Base-by-base conservation (phyloP, 2,113 vertebrate genomes). In the Xiphophorus maculatus region DNA sequence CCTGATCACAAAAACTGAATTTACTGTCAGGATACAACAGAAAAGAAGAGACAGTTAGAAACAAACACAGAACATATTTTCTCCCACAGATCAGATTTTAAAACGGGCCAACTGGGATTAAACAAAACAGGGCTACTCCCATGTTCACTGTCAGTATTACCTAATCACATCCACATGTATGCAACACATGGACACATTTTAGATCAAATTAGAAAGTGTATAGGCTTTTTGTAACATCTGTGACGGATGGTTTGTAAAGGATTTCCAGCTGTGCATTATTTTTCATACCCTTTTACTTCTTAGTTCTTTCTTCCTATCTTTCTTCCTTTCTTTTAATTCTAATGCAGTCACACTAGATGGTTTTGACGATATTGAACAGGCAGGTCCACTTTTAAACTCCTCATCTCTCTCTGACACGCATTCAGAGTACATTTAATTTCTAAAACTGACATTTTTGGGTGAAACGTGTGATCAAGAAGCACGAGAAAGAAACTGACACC, bases 191-290 rank as follows among this genome's bases (percentile, higher is more conserved):
- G 69, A 60, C 48, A 27, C 13, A 77, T 32, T 80, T 73, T 63
- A 73, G 32, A 66, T 76, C 22, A 12, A 61, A 72, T 48, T 48
- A 19, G 4, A 66, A 68, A 66, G 28, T 66, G 32, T 71, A 77
- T 70, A 32, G 60, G 68, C 75, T 87, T 80, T 77, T 81, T 35
- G 42, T 75, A 83, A 86, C 28, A 25, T 28, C 63, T 40, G 58
- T 35, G 32, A 27, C 14, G 58, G 44, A 48, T 19, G 5, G 19
- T 48, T 48, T 7, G 17, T 48, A 48, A 48, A 48, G 17, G 61
- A 54, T 17, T 35, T 19, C 32, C 70, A 76, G 72, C 76, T 78
- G 75, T 71, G 66, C 44, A 51, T 61, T 35, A 17, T 3, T 69
- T 37, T 37, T 12, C 7, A 84, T 1, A 19, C 17, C 28, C 8